phyloP scores from a whole-genome alignment of 1,140 invertebrate genomes.

The Reticulitermes speratus region DNA sequence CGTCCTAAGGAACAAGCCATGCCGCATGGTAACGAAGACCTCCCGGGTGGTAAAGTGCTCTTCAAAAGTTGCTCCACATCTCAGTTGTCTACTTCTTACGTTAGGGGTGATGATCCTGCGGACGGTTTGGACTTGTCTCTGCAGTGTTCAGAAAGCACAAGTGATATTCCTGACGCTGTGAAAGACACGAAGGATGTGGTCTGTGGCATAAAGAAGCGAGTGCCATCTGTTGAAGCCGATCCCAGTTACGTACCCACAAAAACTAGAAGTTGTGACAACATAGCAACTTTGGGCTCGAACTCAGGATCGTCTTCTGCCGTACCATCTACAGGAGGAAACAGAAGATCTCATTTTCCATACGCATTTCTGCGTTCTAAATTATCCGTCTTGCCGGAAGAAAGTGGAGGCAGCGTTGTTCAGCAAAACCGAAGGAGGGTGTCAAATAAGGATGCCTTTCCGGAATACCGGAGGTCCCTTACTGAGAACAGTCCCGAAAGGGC shows the following conservation, averaged over 20 bases:
- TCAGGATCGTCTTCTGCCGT: conserved; percentile 32
- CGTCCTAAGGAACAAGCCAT: conserved; percentile 46
- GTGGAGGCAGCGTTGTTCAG: conserved; percentile 51
- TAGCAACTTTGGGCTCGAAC: conserved; percentile 38
- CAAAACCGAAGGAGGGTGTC: conserved; percentile 40
- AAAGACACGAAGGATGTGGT: not conserved
- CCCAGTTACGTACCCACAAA: conserved; percentile 54
- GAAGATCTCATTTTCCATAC: conserved; percentile 71
- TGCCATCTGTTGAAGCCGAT: conserved; percentile 44
- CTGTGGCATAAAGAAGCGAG: conserved; percentile 29
- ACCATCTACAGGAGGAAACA: conserved; percentile 44
- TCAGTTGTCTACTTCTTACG: conserved; percentile 65
- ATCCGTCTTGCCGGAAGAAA: conserved; percentile 71
- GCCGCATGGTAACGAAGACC: not conserved
- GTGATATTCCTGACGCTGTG: not conserved
- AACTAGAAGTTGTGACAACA: conserved; percentile 64
- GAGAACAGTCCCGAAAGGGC: conserved; percentile 43
- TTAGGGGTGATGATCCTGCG: conserved; percentile 74
- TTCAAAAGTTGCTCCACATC: conserved; percentile 75
- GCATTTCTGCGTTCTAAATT: conserved; percentile 73
- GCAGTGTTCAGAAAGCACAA: not conserved
- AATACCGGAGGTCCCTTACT: conserved; percentile 22
- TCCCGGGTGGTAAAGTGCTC: conserved; percentile 46
- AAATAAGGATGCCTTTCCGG: conserved; percentile 40
- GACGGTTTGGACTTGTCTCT: conserved; percentile 64